Percentiles rank a stretch among this genome's conserved stretches.
Conservation (phyloP, 1,140 invertebrate genomes). For the Saccostrea echinata region DNA sequence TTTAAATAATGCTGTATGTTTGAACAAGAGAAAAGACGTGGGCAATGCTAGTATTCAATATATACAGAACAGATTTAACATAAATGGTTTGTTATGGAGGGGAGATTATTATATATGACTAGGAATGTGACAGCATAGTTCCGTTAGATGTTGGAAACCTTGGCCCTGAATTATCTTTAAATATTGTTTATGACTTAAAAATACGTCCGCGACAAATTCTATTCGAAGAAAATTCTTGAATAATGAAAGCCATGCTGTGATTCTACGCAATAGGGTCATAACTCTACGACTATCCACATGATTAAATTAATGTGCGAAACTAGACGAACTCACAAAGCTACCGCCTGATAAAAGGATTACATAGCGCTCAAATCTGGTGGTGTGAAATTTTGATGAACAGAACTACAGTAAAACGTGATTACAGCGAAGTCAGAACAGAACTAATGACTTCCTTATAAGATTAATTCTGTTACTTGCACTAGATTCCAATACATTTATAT, state of each 20-base stretch:
- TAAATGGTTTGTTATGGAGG: background rate
- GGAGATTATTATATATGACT: background rate
- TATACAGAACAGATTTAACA: background rate
- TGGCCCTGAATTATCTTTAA: background rate
- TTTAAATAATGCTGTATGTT: too few relatives aligned
- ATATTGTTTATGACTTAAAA: slow-evolving; percentile 12
- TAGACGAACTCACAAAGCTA: slow-evolving; percentile 15
- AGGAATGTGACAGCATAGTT: background rate
- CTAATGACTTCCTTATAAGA: background rate
- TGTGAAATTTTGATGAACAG: background rate
- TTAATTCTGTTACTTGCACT: background rate
- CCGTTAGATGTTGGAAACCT: background rate
- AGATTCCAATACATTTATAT: too few relatives aligned
- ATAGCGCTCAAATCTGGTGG: background rate
- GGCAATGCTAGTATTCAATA: background rate
- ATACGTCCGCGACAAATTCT: slow-evolving; percentile 15
- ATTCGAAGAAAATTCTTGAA: slow-evolving; percentile 25
- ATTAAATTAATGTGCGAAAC: slow-evolving; percentile 35
- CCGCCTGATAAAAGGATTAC: slow-evolving; percentile 5
- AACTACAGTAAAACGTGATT: background rate
- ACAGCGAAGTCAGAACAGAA: background rate
- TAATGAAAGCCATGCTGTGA: background rate
- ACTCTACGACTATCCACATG: background rate
- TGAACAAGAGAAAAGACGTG: background rate
- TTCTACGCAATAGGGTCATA: background rate